Evolutionary conservation across 1,140 invertebrate species (phyloP).

Genomic region (Cylas formicarius): DNA sequence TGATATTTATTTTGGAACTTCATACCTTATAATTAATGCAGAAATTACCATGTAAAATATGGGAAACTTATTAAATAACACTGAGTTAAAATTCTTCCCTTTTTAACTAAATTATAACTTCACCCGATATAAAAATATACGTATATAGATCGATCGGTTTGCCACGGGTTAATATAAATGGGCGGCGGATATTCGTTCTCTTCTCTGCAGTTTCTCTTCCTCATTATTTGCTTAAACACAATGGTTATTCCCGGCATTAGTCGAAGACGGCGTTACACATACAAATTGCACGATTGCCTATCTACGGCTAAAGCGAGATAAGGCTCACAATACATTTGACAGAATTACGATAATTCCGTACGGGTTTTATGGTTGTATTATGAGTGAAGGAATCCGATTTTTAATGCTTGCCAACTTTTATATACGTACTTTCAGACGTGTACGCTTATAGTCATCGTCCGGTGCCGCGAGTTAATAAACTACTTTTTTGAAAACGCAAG

Average conservation of each 20-base stretch:
- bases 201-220: no score
- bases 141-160: no score
- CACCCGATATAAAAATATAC: no score
- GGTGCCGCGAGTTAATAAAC: constrained; percentile 18
- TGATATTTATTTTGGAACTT: no score
- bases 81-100: no score
- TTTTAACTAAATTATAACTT: no score
- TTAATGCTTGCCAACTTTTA: constrained; percentile 17
- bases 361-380: constrained; percentile 18
- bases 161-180: no score
- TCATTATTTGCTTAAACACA: no score
- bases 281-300: constrained; percentile 34
- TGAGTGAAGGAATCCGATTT: constrained; percentile 21
- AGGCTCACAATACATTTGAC: constrained; percentile 27
- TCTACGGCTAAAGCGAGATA: constrained; percentile 27
- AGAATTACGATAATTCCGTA: constrained; percentile 35
- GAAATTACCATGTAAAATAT: no score
- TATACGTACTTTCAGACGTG: constrained; percentile 20
- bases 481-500: constrained; percentile 1
- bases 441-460: constrained; percentile 7
- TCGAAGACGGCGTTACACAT: constrained; percentile 29
- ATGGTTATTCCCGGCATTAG: constrained; percentile 29
- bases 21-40: no score
- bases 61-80: no score
- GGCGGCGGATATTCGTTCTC: no score